Evolutionary conservation across 2,888 invertebrate genomes (phyloP).

Genomic region (Diadegma fenestrale): DNA sequence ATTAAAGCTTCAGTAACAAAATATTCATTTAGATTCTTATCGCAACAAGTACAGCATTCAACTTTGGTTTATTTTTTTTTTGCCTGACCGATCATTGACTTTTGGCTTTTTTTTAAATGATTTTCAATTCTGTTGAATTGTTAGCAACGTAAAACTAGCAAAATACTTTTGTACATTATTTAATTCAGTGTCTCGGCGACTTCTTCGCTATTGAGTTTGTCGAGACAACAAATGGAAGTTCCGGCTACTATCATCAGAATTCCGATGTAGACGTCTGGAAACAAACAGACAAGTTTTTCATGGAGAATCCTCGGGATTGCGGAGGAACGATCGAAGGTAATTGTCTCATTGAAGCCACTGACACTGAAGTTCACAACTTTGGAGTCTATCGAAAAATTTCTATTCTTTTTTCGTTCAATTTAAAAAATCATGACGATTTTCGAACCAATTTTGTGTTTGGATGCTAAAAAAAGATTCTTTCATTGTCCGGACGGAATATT

Average conservation of each 20-base stretch:
- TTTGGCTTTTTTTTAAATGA: not conserved
- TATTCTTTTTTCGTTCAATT: no score
- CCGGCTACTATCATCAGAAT: slow-evolving; percentile 87
- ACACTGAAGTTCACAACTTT: no score
- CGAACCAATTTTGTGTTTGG: no score
- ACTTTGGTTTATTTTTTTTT: not conserved
- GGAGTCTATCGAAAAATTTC: no score
- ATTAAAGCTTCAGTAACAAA: not conserved
- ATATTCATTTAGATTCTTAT: not conserved
- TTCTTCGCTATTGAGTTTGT: slow-evolving; percentile 81
- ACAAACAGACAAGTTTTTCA: slow-evolving; percentile 56
- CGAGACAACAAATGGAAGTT: slow-evolving; percentile 88
- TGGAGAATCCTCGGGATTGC: not conserved
- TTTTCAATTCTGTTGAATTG: not conserved
- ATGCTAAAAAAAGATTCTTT: no score
- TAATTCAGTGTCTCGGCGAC: not conserved
- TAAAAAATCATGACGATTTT: no score
- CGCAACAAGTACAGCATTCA: not conserved
- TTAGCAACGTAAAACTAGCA: not conserved
- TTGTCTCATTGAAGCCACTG: not conserved
- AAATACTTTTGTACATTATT: not conserved
- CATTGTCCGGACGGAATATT: no score
- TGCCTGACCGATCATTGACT: not conserved
- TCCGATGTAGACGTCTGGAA: slow-evolving; percentile 87
- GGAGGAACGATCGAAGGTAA: not conserved